Evolutionary conservation across 2,113 vertebrate genomes (phyloP), one percentile per base, ranked within the genome.

Genomic region (Oryzias melastigma): DNA sequence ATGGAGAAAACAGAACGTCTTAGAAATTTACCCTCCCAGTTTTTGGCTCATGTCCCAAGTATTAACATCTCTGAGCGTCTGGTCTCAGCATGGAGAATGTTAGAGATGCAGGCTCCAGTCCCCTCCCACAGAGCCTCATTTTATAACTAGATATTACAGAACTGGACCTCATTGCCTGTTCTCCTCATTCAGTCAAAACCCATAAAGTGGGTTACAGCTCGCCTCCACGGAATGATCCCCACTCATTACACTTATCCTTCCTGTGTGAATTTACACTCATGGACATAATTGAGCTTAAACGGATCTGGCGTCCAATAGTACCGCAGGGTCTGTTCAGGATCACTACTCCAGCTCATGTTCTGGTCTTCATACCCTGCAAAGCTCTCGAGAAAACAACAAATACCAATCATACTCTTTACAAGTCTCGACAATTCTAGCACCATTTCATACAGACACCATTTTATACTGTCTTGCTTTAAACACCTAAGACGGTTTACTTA

Each of bases 161-260:
- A 66, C 70, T 68, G 74, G 73, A 82, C 78, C 78, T 78, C 76
- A 48, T 63, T 24, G 76, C 76, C 82, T 78, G 79, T 50, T 75
- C 73, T 52, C 74, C 71, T 85, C 77, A 81, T 81, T 65, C 73
- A 85, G 62, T 72, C 74, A 70, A 51, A 80, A 76, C 78, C 73
- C 54, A 76, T 82, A 83, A 89, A 86, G 80, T 75, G 71, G 83
- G 85, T 86, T 86, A 67, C 65, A 68, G 78, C 59, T 64, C 52
- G 65, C 71, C 81, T 59, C 27, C 74, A 71, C 71, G 80, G 86
- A 85, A 73, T 61, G 82, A 86, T 85, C 81, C 80, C 65, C 62
- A 82, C 73, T 75, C 82, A 84, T 87, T 89, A 81, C 79, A 73
- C 71, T 77, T 84, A 72, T 80, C 71, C 70, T 63, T 63, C 77